Conservation (phyloP, 2,113 vertebrate genomes). For the Monarcha castaneiventris region DNA sequence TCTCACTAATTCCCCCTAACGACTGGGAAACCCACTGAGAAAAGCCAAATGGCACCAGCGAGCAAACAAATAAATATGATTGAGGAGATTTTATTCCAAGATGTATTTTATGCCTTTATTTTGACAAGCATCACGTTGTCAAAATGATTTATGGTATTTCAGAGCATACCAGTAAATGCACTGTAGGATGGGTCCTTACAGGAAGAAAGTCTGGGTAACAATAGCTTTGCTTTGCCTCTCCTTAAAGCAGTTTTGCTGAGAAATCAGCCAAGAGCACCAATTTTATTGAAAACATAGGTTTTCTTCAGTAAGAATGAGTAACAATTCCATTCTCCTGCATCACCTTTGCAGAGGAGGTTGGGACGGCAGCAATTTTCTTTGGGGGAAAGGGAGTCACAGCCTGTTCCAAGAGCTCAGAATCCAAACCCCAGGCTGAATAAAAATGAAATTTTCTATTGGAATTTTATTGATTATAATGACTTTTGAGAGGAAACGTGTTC, state of each 20-base stretch:
- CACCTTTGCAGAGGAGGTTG: neutral
- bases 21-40: slow-evolving; percentile 45
- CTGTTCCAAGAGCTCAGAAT: neutral
- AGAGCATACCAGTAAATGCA: slow-evolving; percentile 30
- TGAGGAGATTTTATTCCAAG: slow-evolving; percentile 48
- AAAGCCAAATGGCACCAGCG: slow-evolving; percentile 41
- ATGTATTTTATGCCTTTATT: slow-evolving; percentile 59
- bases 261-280: neutral
- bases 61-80: slow-evolving; percentile 60
- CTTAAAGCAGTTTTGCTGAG: neutral
- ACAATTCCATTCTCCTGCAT: neutral
- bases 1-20: slow-evolving; percentile 56
- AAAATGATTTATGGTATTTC: slow-evolving; percentile 67
- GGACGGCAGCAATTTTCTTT: neutral
- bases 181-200: slow-evolving; percentile 13
- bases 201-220: slow-evolving; percentile 34
- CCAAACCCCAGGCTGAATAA: neutral
- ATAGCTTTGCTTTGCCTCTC: slow-evolving; percentile 3
- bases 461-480: neutral
- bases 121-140: slow-evolving; percentile 62
- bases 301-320: neutral
- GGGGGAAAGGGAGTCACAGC: neutral
- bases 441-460: neutral
- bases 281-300: neutral
- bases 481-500: neutral